Evolutionary conservation across 2,113 vertebrate genomes (phyloP).

Genomic region (Ageneiosus marmoratus): DNA sequence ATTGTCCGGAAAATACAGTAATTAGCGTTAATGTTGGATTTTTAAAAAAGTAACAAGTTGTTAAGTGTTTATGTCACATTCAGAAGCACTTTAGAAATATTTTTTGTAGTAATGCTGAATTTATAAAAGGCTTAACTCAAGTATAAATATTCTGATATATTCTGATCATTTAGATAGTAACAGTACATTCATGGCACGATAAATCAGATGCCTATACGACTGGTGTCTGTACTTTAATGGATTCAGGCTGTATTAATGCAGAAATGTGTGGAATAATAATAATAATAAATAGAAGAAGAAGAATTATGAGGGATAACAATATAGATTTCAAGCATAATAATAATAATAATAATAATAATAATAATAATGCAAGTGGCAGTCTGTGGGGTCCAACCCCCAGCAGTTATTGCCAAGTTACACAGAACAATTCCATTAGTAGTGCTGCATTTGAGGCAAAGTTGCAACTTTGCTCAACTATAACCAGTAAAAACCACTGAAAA

Average conservation of each 20-base stretch:
- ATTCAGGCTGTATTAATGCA: too few relatives aligned
- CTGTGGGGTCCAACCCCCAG: background rate
- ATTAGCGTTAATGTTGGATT: background rate
- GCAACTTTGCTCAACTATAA: background rate
- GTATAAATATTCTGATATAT: background rate
- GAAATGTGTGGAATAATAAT: too few relatives aligned
- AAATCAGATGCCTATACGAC: too few relatives aligned
- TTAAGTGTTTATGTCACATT: background rate
- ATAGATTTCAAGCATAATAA: too few relatives aligned
- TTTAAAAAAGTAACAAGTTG: background rate
- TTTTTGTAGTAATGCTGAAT: background rate
- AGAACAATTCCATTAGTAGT: background rate
- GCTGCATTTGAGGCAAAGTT: background rate
- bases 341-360: background rate
- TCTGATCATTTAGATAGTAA: background rate
- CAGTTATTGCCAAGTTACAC: background rate
- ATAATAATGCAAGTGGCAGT: background rate
- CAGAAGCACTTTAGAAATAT: background rate
- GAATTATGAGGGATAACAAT: too few relatives aligned
- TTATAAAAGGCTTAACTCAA: background rate
- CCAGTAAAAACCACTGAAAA: background rate
- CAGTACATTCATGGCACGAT: background rate
- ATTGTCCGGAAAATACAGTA: constrained; percentile 13
- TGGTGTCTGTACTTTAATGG: too few relatives aligned
- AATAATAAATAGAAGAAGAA: too few relatives aligned